phyloP scores from a whole-genome alignment of 64 coral and sea anemone genomes.

The Anthopleura sola region DNA sequence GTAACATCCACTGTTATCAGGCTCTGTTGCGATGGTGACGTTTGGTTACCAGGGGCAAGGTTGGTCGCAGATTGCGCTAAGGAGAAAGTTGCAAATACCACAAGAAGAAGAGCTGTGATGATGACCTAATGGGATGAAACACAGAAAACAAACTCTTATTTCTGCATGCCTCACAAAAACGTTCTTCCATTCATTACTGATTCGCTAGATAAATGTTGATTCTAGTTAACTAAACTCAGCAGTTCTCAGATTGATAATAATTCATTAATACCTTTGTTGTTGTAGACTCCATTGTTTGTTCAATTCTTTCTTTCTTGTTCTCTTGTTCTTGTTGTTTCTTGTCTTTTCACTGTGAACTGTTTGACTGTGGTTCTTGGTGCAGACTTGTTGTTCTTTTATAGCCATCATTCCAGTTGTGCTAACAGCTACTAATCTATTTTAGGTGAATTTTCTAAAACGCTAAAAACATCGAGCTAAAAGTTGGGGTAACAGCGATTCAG shows the following conservation, averaged over 20 bases:
- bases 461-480: conserved; percentile 1
- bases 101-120: neutral
- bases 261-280: neutral
- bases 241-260: neutral
- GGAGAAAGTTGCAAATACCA: neutral
- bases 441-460: neutral
- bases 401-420: neutral
- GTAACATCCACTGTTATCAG: neutral
- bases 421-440: neutral
- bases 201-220: neutral
- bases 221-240: too few relatives aligned
- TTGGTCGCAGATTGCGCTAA: neutral
- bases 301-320: neutral
- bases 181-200: neutral
- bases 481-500: neutral
- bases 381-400: neutral
- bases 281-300: neutral
- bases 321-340: neutral
- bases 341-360: neutral
- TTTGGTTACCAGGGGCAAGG: neutral
- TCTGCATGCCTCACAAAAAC: neutral
- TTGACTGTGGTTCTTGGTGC: neutral
- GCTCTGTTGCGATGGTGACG: neutral
- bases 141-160: neutral
- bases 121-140: neutral